Base-by-base conservation (phyloP, 2,888 invertebrate species). In the Brenthis hecate region DNA sequence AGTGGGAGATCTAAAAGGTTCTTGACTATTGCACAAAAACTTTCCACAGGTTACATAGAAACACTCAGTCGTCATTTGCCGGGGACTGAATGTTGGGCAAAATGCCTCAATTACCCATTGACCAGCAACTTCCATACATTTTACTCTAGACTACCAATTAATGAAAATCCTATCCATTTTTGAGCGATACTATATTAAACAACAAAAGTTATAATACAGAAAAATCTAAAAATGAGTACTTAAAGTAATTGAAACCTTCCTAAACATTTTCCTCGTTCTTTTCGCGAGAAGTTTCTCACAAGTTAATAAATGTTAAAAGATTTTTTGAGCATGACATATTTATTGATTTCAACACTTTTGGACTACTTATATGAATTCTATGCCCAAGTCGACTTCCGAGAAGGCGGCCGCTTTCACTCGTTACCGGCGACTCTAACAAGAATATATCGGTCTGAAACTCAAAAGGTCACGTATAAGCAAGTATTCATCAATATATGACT, bases 381-480 rank as follows among this genome's bases (percentile, higher is more conserved):
- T 68, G 68, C 50, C 28, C 57, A 19, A 58, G 76, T 75, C 72
- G 72, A 73, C 73, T 77, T 78, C 78, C 66, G 71, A 58, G 74
- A 76, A 77, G 47, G 70, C 61, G 47, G 70, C 61, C 67, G 73
- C 82, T 84, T 85, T 85, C 84, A 81, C 84, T 83, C 81, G 78
- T 81, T 84, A 83, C 66, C 65, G 69, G 43, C 51, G 28, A 19
- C 73, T 73, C 76, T 80, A 80, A 80, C 78, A 72, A 75, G 71
- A 76, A 81, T 80, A 82, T 83, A 84, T 80, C 74, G 77, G 62
- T 72, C 56, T 68, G 71, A 62, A 50, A 56, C 54, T 54, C 55
- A 64, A 72, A 72, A 72, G 71, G 71, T 72, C 71, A 72, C 48
- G 36, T 36, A 58, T 71, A 65, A 66, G 19, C 13, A 56, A 51